Base-by-base conservation (phyloP, 92 coral and sea anemone genomes). In the Zoanthus solanderi region DNA sequence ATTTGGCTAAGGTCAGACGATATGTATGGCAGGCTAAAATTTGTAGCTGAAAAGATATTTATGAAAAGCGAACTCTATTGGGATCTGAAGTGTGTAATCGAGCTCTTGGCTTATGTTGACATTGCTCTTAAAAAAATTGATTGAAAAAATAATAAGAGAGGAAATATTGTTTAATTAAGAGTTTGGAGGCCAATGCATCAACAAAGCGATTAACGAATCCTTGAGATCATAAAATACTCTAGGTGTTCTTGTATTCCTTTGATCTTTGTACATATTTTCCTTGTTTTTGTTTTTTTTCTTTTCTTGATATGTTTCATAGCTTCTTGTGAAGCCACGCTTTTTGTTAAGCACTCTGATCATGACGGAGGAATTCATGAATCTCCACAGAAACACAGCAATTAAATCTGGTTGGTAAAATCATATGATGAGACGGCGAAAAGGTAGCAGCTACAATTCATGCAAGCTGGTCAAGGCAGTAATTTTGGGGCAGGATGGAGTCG, bases 401-500 rank as follows among this genome's bases (percentile, higher is more conserved):
- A 31, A 14, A 18, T 9, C 29, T 50, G 32, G 30, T 11, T 15
- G 18, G 61, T 37, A 63, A 7, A 7, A 30, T 61, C 73, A 45
- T 31, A 86, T 58, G n/a, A 90, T 90, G 93, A 72, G 93, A 17
- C 66, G 91, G 79, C 90, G 88, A 30, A 76, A 87, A 18, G 77
- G 88, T 0, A 63, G 88, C 30, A 79, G 46, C 9, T 60, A 77
- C 2, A 83, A 77, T 34, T 78, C 87, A 5, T 72, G 45, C n/a
- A 93, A 89, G 86, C 91, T 91, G 7, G 88, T 93, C 28, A 90
- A 90, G 53, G 96, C 90, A 15, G 93, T 93, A 8, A 68, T 93
- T 16, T 86, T 93, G 5, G 96, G 96, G 8, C 91, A 91, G 57
- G 96, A 91, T 83, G 96, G 96, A 42, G 96, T 93, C 54, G 96